These are phyloP conservation scores for Prunella himalayana DNA, from an alignment of 2,113 vertebrate species.

Conservation along the genomic window DNA sequence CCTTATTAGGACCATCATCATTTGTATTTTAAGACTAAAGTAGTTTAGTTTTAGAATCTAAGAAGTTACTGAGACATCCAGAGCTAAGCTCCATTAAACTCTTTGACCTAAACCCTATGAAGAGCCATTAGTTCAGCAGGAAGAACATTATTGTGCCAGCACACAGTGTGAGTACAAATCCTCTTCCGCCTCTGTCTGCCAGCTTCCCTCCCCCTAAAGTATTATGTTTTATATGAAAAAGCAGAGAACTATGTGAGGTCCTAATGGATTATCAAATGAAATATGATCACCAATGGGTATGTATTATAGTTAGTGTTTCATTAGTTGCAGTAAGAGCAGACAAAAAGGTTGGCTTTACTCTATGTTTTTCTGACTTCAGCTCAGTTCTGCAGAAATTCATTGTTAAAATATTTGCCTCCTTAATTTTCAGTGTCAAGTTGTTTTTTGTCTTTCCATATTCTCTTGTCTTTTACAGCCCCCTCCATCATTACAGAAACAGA, in stretches of 20 bases:
- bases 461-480: background rate
- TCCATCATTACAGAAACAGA: background rate
- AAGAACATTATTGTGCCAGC: slow-evolving; percentile 53
- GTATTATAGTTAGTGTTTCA: slow-evolving; percentile 34
- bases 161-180: slow-evolving; percentile 55
- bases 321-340: slow-evolving; percentile 1
- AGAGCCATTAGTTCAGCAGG: slow-evolving; percentile 56
- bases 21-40: slow-evolving; percentile 50
- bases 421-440: background rate
- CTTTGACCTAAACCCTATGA: slow-evolving; percentile 59
- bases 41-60: slow-evolving; percentile 42
- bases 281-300: slow-evolving; percentile 25
- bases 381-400: background rate
- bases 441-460: background rate
- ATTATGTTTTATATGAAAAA: slow-evolving; percentile 41
- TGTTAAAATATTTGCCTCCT: background rate
- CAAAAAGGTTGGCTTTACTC: background rate
- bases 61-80: slow-evolving; percentile 54
- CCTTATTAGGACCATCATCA: slow-evolving; percentile 30
- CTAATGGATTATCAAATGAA: slow-evolving; percentile 51
- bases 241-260: slow-evolving; percentile 11
- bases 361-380: background rate
- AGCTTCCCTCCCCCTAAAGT: background rate
- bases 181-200: background rate
- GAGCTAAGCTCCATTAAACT: slow-evolving; percentile 63